Evolutionary conservation across 2,113 vertebrate species (phyloP), one percentile per base, ranked within the genome.

Genomic region (Plectropomus leopardus): DNA sequence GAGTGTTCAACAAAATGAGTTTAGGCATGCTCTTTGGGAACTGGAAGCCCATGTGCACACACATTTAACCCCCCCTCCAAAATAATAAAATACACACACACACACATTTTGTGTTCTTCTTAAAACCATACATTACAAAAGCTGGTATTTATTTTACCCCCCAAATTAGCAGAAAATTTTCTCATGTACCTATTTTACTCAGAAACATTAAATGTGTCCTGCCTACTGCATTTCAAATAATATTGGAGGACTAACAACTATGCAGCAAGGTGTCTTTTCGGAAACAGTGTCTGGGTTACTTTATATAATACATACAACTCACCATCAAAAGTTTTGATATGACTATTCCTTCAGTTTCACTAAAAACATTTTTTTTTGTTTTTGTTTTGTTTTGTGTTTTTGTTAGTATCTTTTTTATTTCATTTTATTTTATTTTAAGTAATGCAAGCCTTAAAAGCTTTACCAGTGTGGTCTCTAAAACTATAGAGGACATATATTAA

Each of bases 11-110:
- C 58, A 67, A 61, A 83, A 88, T 91, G 64, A 76, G 82, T 87
- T 87, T 68, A 86, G 76, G 53, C 78, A 83, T 85, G 81, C 78
- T 86, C 51, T 64, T 57, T 48, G 64, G 28, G 57, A 69, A 57
- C 70, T 54, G 58, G 30, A 75, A 72, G 48, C 66, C 34, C 48
- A 66, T 17, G 68, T 28, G 30, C 36, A 51, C 64, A 57, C 54
- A 19, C 44, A 58, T 3, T 10, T 11, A 44, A 3, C 13, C 65
- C 51, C 57, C 58, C 55, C 64, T 50, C n/a, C n/a, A n/a, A n/a
- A n/a, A n/a, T n/a, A n/a, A n/a, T n/a, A n/a, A n/a, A n/a, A n/a
- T n/a, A n/a, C 26, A 63, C 58, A 44, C 57, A 73, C 64, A 61
- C 59, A 23, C 64, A n/a, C 15, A 9, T 53, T 16, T 50, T 42